A percentile compares a stretch with the other conserved stretches of the same genome.
Conservation (phyloP, 2,113 vertebrate genomes). For the Symphodus melops region DNA sequence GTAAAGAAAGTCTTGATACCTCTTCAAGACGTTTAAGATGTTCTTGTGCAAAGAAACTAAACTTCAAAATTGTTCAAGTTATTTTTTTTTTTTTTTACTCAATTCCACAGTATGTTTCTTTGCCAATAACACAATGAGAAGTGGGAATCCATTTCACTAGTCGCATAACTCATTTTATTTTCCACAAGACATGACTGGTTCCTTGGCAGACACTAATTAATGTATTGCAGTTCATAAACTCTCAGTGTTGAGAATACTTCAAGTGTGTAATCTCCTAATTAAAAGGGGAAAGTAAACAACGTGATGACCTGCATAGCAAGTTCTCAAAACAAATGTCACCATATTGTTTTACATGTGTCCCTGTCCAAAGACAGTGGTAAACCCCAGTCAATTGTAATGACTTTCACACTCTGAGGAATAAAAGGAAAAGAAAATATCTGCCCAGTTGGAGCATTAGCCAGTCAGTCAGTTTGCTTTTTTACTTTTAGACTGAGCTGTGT, state of each 20-base stretch:
- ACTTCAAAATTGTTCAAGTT: too few relatives aligned
- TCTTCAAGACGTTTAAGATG: not conserved
- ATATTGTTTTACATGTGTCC: conserved; percentile 52
- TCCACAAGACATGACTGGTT: conserved; percentile 42
- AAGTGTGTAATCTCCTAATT: conserved; percentile 78
- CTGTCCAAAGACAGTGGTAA: conserved; percentile 44
- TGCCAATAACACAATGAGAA: conserved; percentile 33
- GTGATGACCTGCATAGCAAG: conserved; percentile 67
- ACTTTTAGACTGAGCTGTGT: conserved; percentile 25
- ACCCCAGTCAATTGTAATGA: conserved; percentile 17
- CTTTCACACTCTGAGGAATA: conserved; percentile 36
- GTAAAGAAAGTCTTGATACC: not conserved
- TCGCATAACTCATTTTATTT: conserved; percentile 44
- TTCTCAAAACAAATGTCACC: conserved; percentile 31
- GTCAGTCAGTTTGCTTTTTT: conserved; percentile 35
- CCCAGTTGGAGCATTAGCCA: conserved; percentile 25
- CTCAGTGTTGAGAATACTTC: conserved; percentile 65
- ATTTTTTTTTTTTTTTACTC: too few relatives aligned
- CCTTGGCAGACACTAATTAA: conserved; percentile 65
- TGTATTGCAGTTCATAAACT: conserved; percentile 67
- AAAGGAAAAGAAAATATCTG: conserved; percentile 32
- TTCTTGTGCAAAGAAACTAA: not conserved
- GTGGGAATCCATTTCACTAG: conserved; percentile 33
- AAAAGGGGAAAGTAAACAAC: conserved; percentile 67
- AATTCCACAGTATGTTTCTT: conserved; percentile 1